Evolutionary conservation across 2,797 vertebrate genomes (phyloP).

Genomic region (Cyclura pinguis): DNA sequence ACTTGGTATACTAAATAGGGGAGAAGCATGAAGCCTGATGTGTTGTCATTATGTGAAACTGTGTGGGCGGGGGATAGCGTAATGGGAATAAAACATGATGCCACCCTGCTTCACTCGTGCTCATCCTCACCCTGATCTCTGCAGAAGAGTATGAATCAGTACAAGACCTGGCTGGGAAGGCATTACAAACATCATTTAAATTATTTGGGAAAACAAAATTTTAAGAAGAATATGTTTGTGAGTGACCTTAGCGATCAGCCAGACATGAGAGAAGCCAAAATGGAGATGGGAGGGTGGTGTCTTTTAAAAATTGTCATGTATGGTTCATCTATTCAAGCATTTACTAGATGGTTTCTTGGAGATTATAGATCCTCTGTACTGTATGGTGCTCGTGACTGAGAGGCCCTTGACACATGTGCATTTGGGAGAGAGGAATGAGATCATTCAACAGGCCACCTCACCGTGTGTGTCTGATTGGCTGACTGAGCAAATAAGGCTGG

Average conservation of each 20-base stretch:
- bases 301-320: background rate
- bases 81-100: background rate
- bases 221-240: background rate
- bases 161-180: fast-evolving
- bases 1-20: conserved; percentile 19
- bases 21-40: conserved; percentile 32
- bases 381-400: background rate
- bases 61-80: fast-evolving
- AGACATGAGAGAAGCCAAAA: background rate
- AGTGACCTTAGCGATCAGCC: background rate
- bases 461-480: background rate
- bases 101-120: background rate
- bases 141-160: fast-evolving
- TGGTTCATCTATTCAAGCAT: background rate
- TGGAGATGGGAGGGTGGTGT: too few relatives aligned
- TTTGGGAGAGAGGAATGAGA: background rate
- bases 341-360: background rate
- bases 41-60: background rate
- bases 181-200: background rate
- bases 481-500: background rate
- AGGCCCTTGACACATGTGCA: background rate
- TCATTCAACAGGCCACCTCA: too few relatives aligned
- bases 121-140: background rate
- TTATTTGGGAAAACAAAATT: conserved; percentile 6
- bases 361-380: background rate